Evolutionary conservation across 2,797 vertebrate genomes (phyloP).

Genomic region (Pristis pectinata): DNA sequence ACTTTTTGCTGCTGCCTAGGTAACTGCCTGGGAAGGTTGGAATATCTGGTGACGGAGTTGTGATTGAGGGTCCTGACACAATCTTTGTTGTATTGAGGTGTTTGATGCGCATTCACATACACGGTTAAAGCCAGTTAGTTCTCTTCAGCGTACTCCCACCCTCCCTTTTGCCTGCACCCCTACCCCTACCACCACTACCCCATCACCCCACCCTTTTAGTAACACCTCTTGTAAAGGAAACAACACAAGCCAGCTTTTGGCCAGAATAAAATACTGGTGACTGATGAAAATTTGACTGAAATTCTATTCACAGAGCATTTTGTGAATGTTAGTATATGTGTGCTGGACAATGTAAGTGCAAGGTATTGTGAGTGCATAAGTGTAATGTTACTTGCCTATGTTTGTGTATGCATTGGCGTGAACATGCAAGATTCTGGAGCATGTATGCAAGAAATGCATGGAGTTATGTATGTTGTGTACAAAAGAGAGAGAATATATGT

Average conservation of each 20-base stretch:
- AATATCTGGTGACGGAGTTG: constrained; percentile 77
- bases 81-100: constrained; percentile 94
- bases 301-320: not conserved
- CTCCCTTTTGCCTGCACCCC: not conserved
- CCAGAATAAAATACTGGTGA: not conserved
- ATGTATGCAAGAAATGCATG: no score
- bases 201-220: not conserved
- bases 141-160: constrained; percentile 51
- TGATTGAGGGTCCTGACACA: constrained; percentile 91
- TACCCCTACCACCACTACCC: not conserved
- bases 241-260: not conserved
- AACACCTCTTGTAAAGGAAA: not conserved
- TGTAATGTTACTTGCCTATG: not conserved
- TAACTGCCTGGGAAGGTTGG: constrained; percentile 86
- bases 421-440: not conserved
- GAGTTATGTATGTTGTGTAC: not conserved
- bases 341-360: not conserved
- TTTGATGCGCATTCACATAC: constrained; percentile 94
- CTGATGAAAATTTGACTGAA: not conserved
- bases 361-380: not conserved
- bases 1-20: constrained; percentile 81
- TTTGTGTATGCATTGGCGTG: not conserved
- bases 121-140: constrained; percentile 73
- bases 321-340: not conserved
- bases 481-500: not conserved